Evolutionary conservation across 2,797 vertebrate genomes (phyloP).

Genomic region (Mus minutoides): DNA sequence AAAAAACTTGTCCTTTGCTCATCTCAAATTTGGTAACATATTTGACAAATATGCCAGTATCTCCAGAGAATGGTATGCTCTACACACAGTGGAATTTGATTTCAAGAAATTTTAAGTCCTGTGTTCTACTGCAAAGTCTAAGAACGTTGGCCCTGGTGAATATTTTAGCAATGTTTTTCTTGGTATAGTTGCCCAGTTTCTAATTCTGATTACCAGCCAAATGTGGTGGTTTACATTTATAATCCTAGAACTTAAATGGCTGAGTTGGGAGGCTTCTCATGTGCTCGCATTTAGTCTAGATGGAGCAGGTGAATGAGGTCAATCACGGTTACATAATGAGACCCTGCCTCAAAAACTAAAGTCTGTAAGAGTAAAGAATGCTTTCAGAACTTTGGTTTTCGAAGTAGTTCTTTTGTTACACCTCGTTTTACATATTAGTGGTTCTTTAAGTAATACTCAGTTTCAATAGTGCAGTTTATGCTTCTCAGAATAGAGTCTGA

Average conservation of each 20-base stretch:
- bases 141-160: background rate
- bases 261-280: background rate
- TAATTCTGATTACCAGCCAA: background rate
- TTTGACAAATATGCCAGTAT: background rate
- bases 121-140: background rate
- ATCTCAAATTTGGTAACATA: slow-evolving; percentile 11
- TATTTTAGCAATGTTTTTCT: background rate
- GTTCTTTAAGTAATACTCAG: slow-evolving; percentile 36
- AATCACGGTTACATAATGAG: background rate
- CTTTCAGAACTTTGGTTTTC: background rate
- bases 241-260: background rate
- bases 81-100: background rate
- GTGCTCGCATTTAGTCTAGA: background rate
- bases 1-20: background rate
- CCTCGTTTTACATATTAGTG: background rate
- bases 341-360: background rate
- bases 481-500: slow-evolving; percentile 30
- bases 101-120: slow-evolving; percentile 28
- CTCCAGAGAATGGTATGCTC: background rate
- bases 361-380: background rate
- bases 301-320: background rate
- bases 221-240: background rate
- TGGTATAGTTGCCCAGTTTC: slow-evolving; percentile 16
- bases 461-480: background rate
- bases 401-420: slow-evolving; percentile 24